phyloP scores from a whole-genome alignment of 2,888 invertebrate genomes.

The Seira ritae region DNA sequence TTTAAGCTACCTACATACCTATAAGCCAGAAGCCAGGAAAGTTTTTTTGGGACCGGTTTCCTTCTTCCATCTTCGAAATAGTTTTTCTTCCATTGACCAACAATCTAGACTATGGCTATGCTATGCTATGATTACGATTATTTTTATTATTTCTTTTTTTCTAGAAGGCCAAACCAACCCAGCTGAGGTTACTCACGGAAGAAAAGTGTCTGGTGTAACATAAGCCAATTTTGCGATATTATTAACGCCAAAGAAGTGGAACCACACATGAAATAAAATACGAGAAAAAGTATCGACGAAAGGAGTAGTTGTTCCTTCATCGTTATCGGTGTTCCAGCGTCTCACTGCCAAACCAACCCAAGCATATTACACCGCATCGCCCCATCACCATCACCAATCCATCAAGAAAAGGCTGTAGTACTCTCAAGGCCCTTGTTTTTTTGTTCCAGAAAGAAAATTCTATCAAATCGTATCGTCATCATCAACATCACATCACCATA shows the following conservation, averaged over 20 bases:
- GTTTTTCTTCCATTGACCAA: no score
- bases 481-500: no score
- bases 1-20: no score
- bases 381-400: not conserved
- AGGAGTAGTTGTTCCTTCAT: not conserved
- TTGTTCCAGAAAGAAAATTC: constrained; percentile 9
- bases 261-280: constrained; percentile 38
- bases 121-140: no score
- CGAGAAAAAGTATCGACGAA: constrained; percentile 15
- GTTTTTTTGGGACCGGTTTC: no score
- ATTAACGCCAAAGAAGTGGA: constrained; percentile 6
- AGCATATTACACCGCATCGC: constrained; percentile 18
- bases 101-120: no score
- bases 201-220: not conserved
- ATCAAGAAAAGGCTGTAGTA: constrained; percentile 8
- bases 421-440: not conserved
- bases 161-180: not conserved
- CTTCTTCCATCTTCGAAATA: no score
- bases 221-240: constrained; percentile 26
- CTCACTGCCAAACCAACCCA: constrained; percentile 40
- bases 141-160: not conserved
- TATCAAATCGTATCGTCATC: not conserved
- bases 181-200: not conserved
- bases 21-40: no score
- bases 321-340: constrained; percentile 25